Percentiles rank a stretch among this genome's conserved stretches.
Conservation (phyloP, 2,113 vertebrate species). For the Trichechus manatus region DNA sequence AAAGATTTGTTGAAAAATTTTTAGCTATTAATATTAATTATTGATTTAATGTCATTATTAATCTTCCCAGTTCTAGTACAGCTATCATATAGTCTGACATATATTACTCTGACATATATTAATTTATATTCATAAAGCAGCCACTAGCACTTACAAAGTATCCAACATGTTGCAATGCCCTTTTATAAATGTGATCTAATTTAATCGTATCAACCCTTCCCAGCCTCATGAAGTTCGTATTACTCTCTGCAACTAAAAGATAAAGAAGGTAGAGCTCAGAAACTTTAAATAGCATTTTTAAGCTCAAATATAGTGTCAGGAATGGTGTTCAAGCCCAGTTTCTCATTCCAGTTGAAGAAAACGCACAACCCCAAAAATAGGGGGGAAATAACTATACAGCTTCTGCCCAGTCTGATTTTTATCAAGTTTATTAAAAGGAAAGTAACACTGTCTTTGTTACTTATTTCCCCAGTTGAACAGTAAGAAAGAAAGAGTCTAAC, state of each 20-base stretch:
- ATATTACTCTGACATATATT: background rate
- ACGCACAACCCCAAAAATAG: background rate
- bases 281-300: background rate
- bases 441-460: conserved; percentile 23
- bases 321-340: background rate
- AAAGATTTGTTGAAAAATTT: background rate
- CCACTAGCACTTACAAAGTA: background rate
- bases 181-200: conserved; percentile 12
- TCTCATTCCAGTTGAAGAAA: conserved; percentile 11
- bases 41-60: background rate
- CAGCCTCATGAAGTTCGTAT: background rate
- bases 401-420: conserved; percentile 28
- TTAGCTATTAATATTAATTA: background rate
- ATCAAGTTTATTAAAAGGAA: conserved; percentile 54
- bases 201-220: background rate
- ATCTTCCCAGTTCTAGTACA: background rate
- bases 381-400: background rate
- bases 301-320: conserved; percentile 19
- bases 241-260: conserved; percentile 44
- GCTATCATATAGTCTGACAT: background rate
- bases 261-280: conserved; percentile 19
- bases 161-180: background rate
- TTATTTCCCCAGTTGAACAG: conserved; percentile 10
- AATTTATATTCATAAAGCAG: background rate
- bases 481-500: background rate